These are phyloP conservation scores for Pangasius macronema DNA, from an alignment of 2,797 vertebrate genomes.

Conservation along the genomic window DNA sequence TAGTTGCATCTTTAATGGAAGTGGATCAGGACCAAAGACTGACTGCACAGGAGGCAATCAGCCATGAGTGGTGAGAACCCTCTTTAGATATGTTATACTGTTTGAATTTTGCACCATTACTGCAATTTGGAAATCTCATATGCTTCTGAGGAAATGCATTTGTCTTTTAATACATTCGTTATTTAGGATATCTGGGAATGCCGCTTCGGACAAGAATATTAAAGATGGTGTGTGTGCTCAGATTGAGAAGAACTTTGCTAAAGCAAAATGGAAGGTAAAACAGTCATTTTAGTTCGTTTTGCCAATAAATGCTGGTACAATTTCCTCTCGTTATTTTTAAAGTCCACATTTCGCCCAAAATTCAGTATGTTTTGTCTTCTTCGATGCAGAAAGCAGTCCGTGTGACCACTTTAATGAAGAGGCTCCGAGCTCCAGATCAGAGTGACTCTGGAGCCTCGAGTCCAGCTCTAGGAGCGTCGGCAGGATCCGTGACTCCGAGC, in stretches of 20 bases:
- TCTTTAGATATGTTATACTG: neutral
- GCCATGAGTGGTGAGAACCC: conserved; percentile 88
- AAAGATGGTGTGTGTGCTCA: conserved; percentile 97
- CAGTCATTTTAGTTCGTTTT: neutral
- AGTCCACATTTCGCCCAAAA: neutral
- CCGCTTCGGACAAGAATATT: conserved; percentile 97
- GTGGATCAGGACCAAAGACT: conserved; percentile 97
- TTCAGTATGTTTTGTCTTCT: neutral
- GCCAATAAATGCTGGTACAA: neutral
- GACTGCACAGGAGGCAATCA: conserved; percentile 95
- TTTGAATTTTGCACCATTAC: neutral
- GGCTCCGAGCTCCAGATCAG: conserved; percentile 89
- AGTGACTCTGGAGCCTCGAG: conserved; percentile 75
- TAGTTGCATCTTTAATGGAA: conserved; percentile 95
- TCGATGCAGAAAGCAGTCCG: conserved; percentile 89
- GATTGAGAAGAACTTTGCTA: conserved; percentile 98
- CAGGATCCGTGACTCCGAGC: conserved; percentile 61
- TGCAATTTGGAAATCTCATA: neutral
- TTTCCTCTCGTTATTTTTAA: neutral
- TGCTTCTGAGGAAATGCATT: neutral
- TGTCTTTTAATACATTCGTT: conserved; percentile 15
- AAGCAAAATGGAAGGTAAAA: conserved; percentile 97
- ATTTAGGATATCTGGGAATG: conserved; percentile 95
- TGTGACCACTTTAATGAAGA: conserved; percentile 98
- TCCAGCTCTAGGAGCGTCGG: conserved; percentile 62